These are phyloP conservation scores for Crotalus horridus DNA, from an alignment of 2,113 vertebrate genomes.

Conservation along the genomic window DNA sequence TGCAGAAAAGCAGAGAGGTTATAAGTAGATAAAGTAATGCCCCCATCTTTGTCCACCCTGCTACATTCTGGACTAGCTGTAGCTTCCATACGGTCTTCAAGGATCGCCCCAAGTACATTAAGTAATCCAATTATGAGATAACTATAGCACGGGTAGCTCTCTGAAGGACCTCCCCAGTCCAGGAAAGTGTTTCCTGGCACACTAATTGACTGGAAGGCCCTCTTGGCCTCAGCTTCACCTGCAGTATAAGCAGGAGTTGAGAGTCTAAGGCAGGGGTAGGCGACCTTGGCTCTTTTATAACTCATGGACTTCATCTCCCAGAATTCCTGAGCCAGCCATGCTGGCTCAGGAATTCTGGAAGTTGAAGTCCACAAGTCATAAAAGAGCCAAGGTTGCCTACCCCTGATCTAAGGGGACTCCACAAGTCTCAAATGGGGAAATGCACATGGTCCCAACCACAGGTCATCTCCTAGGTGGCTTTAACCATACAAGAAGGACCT, in stretches of 20 bases:
- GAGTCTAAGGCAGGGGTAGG: background rate
- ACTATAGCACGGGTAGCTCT: no score
- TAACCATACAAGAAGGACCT: background rate
- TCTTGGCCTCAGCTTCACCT: background rate
- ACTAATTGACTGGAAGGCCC: background rate
- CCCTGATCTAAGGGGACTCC: background rate
- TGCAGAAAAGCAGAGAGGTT: background rate
- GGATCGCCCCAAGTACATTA: no score
- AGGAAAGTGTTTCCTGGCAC: background rate
- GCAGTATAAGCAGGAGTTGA: background rate
- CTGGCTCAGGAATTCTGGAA: no score
- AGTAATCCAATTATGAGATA: no score
- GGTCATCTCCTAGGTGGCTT: background rate
- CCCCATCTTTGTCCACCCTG: background rate
- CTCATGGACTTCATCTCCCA: no score
- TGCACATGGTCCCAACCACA: background rate
- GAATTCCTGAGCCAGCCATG: no score
- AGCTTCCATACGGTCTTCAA: background rate
- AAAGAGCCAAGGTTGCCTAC: no score
- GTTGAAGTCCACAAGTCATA: no score
- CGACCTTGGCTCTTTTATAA: no score
- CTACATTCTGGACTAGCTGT: background rate
- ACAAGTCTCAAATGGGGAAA: background rate
- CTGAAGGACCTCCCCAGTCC: no score
- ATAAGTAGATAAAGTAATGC: background rate